These are phyloP conservation scores for Camponotus fellah DNA, from an alignment of 2,888 invertebrate species.

Conservation along the genomic window DNA sequence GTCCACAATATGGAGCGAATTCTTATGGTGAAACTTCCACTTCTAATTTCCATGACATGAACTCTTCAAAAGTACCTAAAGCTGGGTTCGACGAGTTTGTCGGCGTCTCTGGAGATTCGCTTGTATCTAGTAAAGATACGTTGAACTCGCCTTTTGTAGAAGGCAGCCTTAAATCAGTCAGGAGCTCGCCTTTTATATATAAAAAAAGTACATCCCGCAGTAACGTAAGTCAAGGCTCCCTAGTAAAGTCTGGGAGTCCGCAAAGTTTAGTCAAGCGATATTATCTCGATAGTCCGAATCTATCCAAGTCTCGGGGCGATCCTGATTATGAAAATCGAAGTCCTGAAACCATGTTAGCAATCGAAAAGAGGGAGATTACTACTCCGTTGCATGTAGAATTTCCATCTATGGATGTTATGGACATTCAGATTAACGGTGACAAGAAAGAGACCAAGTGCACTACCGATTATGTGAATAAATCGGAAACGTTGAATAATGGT, in stretches of 20 bases:
- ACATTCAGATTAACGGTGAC: slow-evolving; percentile 71
- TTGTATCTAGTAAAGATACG: slow-evolving; percentile 82
- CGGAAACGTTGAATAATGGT: slow-evolving; percentile 83
- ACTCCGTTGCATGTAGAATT: slow-evolving; percentile 76
- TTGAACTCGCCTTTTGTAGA: slow-evolving; percentile 83
- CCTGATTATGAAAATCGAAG: slow-evolving; percentile 83
- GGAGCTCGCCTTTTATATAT: slow-evolving; percentile 80
- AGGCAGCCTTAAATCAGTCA: slow-evolving; percentile 81
- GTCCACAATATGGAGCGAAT: slow-evolving; percentile 77
- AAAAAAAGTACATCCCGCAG: slow-evolving; percentile 77
- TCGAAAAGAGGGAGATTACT: slow-evolving; percentile 71
- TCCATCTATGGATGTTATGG: slow-evolving; percentile 78
- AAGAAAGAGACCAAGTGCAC: slow-evolving; percentile 71
- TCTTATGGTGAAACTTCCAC: slow-evolving; percentile 77
- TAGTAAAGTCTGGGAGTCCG: slow-evolving; percentile 80
- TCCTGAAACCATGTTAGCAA: slow-evolving; percentile 76
- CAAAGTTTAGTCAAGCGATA: slow-evolving; percentile 73
- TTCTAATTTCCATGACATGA: slow-evolving; percentile 78
- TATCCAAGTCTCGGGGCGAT: slow-evolving; percentile 62
- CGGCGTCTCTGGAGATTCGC: slow-evolving; percentile 81
- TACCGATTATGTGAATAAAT: slow-evolving; percentile 76
- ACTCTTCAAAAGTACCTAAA: slow-evolving; percentile 82
- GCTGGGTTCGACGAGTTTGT: slow-evolving; percentile 85
- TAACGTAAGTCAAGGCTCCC: slow-evolving; percentile 79
- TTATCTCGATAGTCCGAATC: slow-evolving; percentile 74